Evolutionary conservation across 2,113 vertebrate genomes (phyloP), one percentile per base, ranked within the genome.

Genomic region (Catharus minimus): DNA sequence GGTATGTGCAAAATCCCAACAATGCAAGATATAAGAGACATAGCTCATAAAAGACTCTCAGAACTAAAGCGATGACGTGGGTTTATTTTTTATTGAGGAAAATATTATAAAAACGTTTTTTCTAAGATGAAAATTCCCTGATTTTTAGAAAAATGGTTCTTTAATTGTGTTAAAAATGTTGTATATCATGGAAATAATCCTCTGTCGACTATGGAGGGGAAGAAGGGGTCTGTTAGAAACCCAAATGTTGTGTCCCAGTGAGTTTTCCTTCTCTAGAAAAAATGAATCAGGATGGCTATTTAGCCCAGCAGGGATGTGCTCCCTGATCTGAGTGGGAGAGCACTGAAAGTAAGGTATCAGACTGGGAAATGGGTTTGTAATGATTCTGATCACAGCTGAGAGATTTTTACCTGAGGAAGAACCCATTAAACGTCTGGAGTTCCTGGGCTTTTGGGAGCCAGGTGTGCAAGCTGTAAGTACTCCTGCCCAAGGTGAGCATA

Each of bases 291-390:
- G 50, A 47, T 73, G 80, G 57, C 1, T 30, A 16, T 86, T 93
- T 65, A 94, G 58, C 74, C 47, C 81, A 93, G 88, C 88, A 79
- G 95, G 93, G 55, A 77, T 3, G 1, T 14, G 16, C 8, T 94
- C 19, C 56, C 75, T 74, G 65, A 47, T 80, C 50, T 0, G 15
- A 94, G 56, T 75, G 61, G 82, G 79, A 73, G 66, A 88, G 69
- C 77, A 57, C 66, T 66, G 74, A 44, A 84, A 92, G 66, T 44
- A 56, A 86, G 53, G 13, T 43, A 32, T 43, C 78, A 87, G 84
- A 27, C 74, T 90, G 66, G 78, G 67, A 89, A 90, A 95, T 87
- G 86, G 82, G 17, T 74, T 86, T 89, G 66, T 92, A 68, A 92
- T 82, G 56, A 46, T 82, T 55, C 69, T 78, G 73, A 90, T 86